Base-by-base conservation (phyloP, 2,888 invertebrate species). In the Aphidius colemani region DNA sequence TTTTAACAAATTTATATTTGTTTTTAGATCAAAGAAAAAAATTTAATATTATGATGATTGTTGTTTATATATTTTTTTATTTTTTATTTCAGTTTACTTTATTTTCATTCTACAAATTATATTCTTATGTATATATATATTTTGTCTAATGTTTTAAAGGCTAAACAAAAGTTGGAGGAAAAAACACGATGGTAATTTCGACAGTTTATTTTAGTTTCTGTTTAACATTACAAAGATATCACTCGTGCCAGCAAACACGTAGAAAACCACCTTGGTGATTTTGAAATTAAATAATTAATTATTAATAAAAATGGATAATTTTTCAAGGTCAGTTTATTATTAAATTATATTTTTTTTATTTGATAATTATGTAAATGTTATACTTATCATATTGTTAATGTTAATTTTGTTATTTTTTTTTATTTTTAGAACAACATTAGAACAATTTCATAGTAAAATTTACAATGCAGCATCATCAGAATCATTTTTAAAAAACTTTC, bases 201-300 rank as follows among this genome's bases (percentile, higher is more conserved):
- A 66, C 60, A 62, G 65, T 69, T 70, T 69, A 69, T 69, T 70
- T 69, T 70, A 70, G 68, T 61, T 43, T 51, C 61, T 61, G 59
- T 63, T 61, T 59, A 61, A 55, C 59, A 63, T 68, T 66, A 59
- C 61, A 50, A 66, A 56, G 57, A 59, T 61, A 60, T 59, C 57
- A 63, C 43, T 30, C 45, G 57, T 46, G 58, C 53, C 61, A 61
- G 45, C 30, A 13, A 45, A 43, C 13, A 58, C 53, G 49, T 61
- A 51, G 39, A 46, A 58, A 65, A 65, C 65, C 65, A 61, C 65
- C 65, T 65, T 65, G 53, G 61, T 51, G 40, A 9, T 7, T 53
- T 65, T 58, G 58, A 65, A 30, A 30, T 5, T 30, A 30, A 30
- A 30, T 45, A 13, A 18, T 43, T 6, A n/a, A 44, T 55, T 7